Evolutionary conservation across 2,888 invertebrate genomes (phyloP), one percentile per base, ranked within the genome.

Genomic region (Lacanobia wlatinum): DNA sequence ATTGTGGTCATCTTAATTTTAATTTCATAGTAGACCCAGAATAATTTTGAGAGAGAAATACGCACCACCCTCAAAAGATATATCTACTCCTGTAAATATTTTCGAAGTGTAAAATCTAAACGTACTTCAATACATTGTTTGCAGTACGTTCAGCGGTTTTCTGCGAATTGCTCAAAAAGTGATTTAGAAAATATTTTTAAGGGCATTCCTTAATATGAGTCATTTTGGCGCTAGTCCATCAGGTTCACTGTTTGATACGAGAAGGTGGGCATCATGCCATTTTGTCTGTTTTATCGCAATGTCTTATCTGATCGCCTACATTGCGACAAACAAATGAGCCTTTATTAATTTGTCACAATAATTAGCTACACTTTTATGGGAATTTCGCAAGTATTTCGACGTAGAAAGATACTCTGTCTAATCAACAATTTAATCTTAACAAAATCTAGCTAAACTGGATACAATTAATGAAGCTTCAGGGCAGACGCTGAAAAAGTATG

Each of bases 211-310:
- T 76, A 70, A 78, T 78, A 83, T 90, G 90, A 92, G 85, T 92
- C 89, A 90, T 85, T 86, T 92, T 92, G 92, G 92, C 92, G 73
- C 63, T 53, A 71, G 79, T 89, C 92, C 92, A 92, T 89, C 87
- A 84, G 73, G 81, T 87, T 78, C 66, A 69, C 70, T 82, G 79
- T 80, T 77, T 80, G 77, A 79, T 84, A 82, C 78, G 68, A 84
- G 77, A 75, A 76, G 75, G 85, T 89, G 87, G 87, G 89, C 88
- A 87, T 80, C 66, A 68, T 87, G 88, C 88, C 88, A 88, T 84
- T 72, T 78, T 65, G 63, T 77, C 60, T 62, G 59, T 63, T 65
- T 55, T 70, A 72, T 72, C 65, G 43, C 59, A 67, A 56, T 55
- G 34, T 63, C 59, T 76, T 78, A 79, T 85, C 78, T 68, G 18